Base-by-base conservation (phyloP, 2,797 vertebrate species). In the Chaunax sp. region DNA sequence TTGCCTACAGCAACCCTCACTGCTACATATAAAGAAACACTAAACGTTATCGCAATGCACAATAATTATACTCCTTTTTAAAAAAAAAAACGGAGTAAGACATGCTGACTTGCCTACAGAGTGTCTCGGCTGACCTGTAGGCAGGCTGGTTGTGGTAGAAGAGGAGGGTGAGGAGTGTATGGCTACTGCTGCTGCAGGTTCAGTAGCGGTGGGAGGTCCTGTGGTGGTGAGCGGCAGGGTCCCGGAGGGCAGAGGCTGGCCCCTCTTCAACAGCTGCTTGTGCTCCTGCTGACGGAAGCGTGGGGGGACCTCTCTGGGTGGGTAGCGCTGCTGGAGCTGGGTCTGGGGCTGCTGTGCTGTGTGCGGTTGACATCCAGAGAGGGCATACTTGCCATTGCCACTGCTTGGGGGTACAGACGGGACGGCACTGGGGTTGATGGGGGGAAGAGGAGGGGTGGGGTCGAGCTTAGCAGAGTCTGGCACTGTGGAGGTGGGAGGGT, bases 221-320 rank as follows among this genome's bases (percentile, higher is more conserved):
- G 82, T 75, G 59, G 72, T 55, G 83, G 69, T 61, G 63, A 86
- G 77, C 58, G 80, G 73, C 54, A 84, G 88, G 62, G 87, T 92
- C 72, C 91, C 90, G 1, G 82, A 62, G 73, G 96, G 97, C 76
- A 99, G 90, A 89, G 96, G 96, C 90, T 98, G 97, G 80, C 96
- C 97, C 81, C 96, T 94, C 90, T 97, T 99, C 94, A 98, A 92
- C 91, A 97, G 95, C 92, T 98, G 97, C 86, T 97, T 97, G 91
- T 97, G 97, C 87, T 98, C 96, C 93, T 98, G 96, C 93, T 96
- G 96, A 80, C 96, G 96, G 90, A 98, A 98, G 87, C 96, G 95
- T 5, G 96, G 97, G 58, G 97, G 97, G 79, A 98, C 96, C 95
- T 99, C 95, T 86, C 96, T 94, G 77, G 96, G 94, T 53, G 95